Conservation (phyloP, 1,140 invertebrate genomes). For the Theocolax elegans region DNA sequence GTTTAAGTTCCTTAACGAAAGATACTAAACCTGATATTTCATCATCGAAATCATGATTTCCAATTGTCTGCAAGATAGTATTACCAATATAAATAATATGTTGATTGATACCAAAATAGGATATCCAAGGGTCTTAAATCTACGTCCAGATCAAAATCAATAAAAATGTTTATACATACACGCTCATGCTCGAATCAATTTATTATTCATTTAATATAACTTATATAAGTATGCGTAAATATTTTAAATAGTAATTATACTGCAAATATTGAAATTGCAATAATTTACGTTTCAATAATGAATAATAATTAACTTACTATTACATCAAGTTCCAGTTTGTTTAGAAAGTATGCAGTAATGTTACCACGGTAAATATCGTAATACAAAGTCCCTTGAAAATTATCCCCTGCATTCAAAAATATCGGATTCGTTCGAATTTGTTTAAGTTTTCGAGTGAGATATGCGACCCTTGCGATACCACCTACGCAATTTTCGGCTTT, state of each 20-base stretch:
- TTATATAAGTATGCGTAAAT: no score
- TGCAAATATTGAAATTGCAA: not conserved
- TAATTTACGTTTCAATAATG: not conserved
- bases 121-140: no score
- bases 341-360: slow-evolving; percentile 80
- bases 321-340: slow-evolving; percentile 81
- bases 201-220: no score
- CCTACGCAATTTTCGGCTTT: slow-evolving; percentile 71
- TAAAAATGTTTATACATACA: no score
- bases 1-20: slow-evolving; percentile 74
- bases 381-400: slow-evolving; percentile 88
- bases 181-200: no score
- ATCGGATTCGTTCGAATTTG: slow-evolving; percentile 72
- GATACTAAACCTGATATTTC: slow-evolving; percentile 78
- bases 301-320: slow-evolving; percentile 70
- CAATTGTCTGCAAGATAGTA: slow-evolving; percentile 71
- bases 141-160: no score
- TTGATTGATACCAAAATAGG: no score
- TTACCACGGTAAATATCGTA: slow-evolving; percentile 83
- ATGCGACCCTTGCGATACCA: slow-evolving; percentile 77
- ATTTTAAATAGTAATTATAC: no score
- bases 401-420: slow-evolving; percentile 85
- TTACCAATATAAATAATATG: not conserved
- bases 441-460: slow-evolving; percentile 62
- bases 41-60: slow-evolving; percentile 92